Conservation (phyloP, 2,113 vertebrate genomes). For the Brachypodius melanocephalos region DNA sequence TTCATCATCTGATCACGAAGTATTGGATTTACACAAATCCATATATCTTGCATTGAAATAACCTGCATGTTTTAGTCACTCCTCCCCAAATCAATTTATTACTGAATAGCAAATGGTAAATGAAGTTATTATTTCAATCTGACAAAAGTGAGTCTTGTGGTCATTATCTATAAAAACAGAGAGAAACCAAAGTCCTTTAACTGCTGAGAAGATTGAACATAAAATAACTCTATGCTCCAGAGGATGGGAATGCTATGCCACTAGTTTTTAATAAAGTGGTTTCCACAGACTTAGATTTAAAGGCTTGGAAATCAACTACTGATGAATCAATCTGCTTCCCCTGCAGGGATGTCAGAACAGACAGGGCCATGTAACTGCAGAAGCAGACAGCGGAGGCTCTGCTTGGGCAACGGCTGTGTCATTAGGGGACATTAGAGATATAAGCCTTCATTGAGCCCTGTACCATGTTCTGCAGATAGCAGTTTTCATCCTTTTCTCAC, state of each 20-base stretch:
- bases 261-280: constrained; percentile 21
- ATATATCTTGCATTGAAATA: neutral
- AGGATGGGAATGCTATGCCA: neutral
- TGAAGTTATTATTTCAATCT: neutral
- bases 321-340: constrained; percentile 4
- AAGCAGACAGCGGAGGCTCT: neutral
- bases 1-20: neutral
- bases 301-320: constrained; percentile 13
- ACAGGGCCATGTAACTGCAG: neutral
- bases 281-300: constrained; percentile 14
- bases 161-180: neutral
- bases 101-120: neutral
- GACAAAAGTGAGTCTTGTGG: neutral
- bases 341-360: neutral
- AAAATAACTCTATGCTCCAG: neutral
- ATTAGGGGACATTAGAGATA: neutral
- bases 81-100: constrained; percentile 42
- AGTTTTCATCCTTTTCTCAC: neutral
- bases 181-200: neutral
- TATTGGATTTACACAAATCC: constrained; percentile 16
- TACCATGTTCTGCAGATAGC: neutral
- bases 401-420: neutral
- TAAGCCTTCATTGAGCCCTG: neutral
- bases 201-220: neutral
- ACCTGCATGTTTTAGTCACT: constrained; percentile 3